phyloP scores from a whole-genome alignment of 2,797 vertebrate genomes.

The Phataginus tricuspis region DNA sequence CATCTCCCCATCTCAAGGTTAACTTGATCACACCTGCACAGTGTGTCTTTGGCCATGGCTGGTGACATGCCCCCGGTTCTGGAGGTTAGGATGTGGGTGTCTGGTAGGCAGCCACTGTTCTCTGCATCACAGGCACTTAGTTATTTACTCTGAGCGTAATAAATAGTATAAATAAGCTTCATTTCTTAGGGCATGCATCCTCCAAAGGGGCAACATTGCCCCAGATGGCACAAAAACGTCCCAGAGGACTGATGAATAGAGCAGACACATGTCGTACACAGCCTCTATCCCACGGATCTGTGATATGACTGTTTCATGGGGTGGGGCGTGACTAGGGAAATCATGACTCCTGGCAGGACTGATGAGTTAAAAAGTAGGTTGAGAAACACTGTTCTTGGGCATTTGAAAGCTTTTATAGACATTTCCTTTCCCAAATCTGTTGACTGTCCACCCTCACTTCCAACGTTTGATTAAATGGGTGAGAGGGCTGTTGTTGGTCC shows the following conservation, averaged over 20 bases:
- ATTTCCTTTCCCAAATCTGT: neutral
- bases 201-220: neutral
- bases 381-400: neutral
- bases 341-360: no score
- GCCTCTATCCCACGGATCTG: no score
- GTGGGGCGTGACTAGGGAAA: neutral
- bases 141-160: neutral
- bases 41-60: neutral
- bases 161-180: neutral
- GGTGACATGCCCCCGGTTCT: no score
- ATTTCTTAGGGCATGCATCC: no score
- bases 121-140: rapidly evolving
- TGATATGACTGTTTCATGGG: neutral
- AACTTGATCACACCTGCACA: neutral
- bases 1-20: neutral
- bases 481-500: neutral
- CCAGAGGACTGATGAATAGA: neutral
- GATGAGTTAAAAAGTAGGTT: neutral
- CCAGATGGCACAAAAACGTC: neutral
- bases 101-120: no score
- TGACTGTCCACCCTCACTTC: neutral
- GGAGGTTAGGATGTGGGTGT: neutral
- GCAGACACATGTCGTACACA: neutral
- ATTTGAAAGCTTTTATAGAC: neutral
- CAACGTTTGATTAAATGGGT: neutral